Conservation (phyloP, 2,113 vertebrate genomes). For the Gavia stellata region DNA sequence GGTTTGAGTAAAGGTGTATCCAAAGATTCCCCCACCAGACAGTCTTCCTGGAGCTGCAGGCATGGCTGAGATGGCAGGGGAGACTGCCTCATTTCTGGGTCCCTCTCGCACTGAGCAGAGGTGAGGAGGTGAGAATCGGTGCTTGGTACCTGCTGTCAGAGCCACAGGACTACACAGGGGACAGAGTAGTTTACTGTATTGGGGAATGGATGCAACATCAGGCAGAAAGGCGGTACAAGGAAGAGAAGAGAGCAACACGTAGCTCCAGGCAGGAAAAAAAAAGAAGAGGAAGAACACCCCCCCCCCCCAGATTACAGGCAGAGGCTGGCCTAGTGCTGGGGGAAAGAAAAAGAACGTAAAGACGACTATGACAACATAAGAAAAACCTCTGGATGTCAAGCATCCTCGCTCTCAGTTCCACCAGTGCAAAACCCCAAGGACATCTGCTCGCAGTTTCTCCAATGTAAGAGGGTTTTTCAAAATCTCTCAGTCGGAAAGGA, state of each 20-base stretch:
- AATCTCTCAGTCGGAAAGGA: background rate
- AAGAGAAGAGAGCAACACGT: background rate
- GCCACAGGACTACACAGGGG: background rate
- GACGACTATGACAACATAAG: background rate
- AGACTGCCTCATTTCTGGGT: background rate
- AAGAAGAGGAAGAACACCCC: background rate
- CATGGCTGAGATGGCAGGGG: background rate
- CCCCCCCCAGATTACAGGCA: background rate
- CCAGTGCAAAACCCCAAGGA: background rate
- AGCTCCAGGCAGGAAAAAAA: background rate
- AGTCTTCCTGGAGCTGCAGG: background rate
- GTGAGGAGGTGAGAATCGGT: background rate
- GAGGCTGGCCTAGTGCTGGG: background rate
- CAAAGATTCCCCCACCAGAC: background rate
- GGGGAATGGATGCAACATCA: background rate
- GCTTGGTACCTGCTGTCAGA: background rate
- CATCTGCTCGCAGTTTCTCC: background rate
- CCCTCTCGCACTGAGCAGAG: background rate
- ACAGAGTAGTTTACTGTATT: background rate
- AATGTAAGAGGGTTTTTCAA: background rate
- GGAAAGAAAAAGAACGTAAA: background rate
- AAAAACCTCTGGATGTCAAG: background rate
- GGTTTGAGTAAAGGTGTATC: background rate
- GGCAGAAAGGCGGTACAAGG: fast-evolving
- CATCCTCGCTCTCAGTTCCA: background rate